These are phyloP conservation scores for Bettongia penicillata DNA, from an alignment of 2,113 vertebrate species.

Conservation along the genomic window DNA sequence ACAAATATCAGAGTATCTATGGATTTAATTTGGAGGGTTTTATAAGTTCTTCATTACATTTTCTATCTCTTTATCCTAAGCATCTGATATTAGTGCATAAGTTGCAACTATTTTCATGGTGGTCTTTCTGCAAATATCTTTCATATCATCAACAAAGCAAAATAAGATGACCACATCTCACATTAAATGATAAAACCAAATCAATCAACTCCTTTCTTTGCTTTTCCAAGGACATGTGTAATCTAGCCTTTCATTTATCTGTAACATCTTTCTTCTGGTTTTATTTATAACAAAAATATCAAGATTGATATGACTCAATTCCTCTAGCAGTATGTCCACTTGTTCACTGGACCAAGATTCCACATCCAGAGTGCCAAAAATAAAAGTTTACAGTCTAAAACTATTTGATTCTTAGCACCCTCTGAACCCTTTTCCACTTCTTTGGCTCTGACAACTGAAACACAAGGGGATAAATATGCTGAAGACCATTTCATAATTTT, in stretches of 20 bases:
- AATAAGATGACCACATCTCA: neutral
- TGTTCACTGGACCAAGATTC: neutral
- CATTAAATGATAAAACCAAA: neutral
- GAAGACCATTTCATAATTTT: neutral
- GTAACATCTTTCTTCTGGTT: neutral
- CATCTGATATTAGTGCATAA: neutral
- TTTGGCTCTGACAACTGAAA: neutral
- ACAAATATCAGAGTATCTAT: neutral
- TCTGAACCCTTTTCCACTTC: neutral
- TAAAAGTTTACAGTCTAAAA: neutral
- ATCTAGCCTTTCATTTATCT: neutral
- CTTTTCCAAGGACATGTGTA: neutral
- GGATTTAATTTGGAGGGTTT: neutral
- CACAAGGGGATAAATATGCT: neutral
- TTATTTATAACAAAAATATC: neutral
- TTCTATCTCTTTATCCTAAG: neutral
- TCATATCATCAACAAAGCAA: neutral
- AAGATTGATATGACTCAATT: neutral
- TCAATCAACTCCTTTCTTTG: too few relatives aligned
- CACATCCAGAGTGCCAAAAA: neutral
- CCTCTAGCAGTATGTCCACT: neutral
- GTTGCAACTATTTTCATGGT: neutral
- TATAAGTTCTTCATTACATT: neutral
- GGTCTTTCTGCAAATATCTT: neutral
- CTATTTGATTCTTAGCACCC: neutral